These are phyloP conservation scores for Pangasius djambal DNA, from an alignment of 2,797 vertebrate genomes.

Conservation along the genomic window DNA sequence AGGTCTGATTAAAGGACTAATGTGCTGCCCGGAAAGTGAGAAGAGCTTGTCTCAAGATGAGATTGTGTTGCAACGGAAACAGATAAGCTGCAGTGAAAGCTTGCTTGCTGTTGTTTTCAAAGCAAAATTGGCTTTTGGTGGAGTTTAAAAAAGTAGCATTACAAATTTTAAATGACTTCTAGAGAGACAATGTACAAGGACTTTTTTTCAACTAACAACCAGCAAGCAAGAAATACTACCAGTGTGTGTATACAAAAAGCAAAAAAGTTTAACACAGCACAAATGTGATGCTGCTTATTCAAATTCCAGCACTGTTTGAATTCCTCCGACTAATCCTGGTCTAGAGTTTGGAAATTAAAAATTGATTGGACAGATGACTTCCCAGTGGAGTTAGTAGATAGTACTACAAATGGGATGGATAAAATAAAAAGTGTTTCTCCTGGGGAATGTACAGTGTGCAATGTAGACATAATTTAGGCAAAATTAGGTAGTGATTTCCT, in stretches of 20 bases:
- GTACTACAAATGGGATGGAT: not conserved
- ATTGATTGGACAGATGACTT: not conserved
- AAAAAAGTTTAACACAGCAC: not conserved
- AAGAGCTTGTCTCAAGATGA: slow-evolving; percentile 22
- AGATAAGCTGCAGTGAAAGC: slow-evolving; percentile 32
- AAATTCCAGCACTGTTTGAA: not conserved
- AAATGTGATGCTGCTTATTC: not conserved
- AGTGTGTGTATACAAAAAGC: not conserved
- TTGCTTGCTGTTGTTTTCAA: slow-evolving; percentile 15
- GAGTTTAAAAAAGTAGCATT: not conserved
- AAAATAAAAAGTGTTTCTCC: slow-evolving; percentile 1
- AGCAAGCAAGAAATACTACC: not conserved
- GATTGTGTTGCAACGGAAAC: slow-evolving; percentile 7
- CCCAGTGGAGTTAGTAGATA: not conserved
- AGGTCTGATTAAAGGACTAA: slow-evolving; percentile 39
- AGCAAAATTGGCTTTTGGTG: not conserved
- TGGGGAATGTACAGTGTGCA: not conserved
- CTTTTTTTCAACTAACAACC: not conserved
- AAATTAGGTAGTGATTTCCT: not conserved
- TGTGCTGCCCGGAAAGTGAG: slow-evolving; percentile 22
- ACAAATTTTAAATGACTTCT: not conserved
- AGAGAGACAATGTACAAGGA: not conserved
- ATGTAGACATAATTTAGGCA: slow-evolving; percentile 5
- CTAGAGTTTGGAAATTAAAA: not conserved
- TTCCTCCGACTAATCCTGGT: not conserved